A percentile compares a stretch with the other conserved stretches of the same genome.
These are phyloP conservation scores for Bombus ignitus DNA, from an alignment of 1,140 invertebrate genomes.

Conservation along the genomic window DNA sequence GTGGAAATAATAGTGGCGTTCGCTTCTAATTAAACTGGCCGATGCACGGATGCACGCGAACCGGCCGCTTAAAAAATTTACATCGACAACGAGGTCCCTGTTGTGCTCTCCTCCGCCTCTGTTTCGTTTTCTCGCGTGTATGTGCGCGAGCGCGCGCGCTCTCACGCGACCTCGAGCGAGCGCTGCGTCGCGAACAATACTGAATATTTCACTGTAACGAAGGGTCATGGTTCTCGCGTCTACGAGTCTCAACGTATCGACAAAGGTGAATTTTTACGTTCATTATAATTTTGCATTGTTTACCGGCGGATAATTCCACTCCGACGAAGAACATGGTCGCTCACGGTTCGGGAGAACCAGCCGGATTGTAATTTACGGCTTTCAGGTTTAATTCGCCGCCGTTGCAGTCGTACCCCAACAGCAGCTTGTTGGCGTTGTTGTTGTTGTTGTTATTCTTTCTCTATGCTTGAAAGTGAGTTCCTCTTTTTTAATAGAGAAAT, in stretches of 20 bases:
- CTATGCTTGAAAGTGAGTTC: not conserved
- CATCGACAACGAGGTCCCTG: slow-evolving; percentile 34
- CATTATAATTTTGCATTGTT: slow-evolving; percentile 62
- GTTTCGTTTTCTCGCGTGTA: not conserved
- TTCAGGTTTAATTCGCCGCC: slow-evolving; percentile 41
- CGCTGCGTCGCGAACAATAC: slow-evolving; percentile 35
- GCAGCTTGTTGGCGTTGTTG: not conserved
- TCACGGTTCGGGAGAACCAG: not conserved
- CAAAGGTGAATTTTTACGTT: slow-evolving; percentile 45
- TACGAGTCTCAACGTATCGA: not conserved
- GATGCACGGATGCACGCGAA: slow-evolving; percentile 35
- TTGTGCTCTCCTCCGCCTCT: not conserved
- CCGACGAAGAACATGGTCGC: not conserved
- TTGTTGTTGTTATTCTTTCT: not conserved
- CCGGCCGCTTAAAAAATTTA: slow-evolving; percentile 56
- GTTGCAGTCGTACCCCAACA: not conserved
- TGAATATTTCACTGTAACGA: slow-evolving; percentile 18
- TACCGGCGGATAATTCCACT: slow-evolving; percentile 21
- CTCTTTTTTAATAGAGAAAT: not conserved
- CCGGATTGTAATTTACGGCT: slow-evolving; percentile 16
- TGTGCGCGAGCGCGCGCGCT: not conserved
- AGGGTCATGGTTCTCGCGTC: not conserved
- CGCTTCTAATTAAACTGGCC: slow-evolving; percentile 38
- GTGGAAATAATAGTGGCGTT: slow-evolving; percentile 26
- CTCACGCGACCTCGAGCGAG: not conserved